Evolutionary conservation across 2,888 invertebrate genomes (phyloP).

Genomic region (Patella ulyssiponensis): DNA sequence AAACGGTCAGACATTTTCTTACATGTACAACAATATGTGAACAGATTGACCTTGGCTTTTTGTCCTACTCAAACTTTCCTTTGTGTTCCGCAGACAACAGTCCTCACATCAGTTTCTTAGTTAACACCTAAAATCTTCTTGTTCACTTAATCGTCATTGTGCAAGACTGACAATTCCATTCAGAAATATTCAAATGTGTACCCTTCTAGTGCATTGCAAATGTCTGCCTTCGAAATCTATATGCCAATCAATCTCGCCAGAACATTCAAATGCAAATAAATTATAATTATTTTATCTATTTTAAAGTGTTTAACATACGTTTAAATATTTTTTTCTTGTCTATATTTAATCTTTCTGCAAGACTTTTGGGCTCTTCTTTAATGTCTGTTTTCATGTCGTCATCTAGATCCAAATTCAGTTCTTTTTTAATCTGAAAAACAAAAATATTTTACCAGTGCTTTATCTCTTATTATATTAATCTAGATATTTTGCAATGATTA

Average conservation of each 20-base stretch:
- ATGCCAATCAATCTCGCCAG: not conserved
- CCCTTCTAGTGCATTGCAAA: not conserved
- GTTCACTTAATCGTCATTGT: no score
- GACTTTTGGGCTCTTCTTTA: constrained; percentile 43
- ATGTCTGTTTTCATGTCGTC: constrained; percentile 39
- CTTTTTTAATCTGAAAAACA: constrained; percentile 41
- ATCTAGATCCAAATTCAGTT: constrained; percentile 44
- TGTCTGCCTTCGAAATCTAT: constrained; percentile 19
- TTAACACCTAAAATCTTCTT: no score
- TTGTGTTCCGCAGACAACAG: no score
- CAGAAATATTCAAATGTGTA: no score
- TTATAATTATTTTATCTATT: constrained; percentile 16
- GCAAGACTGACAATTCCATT: no score
- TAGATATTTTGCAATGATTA: no score
- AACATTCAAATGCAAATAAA: no score
- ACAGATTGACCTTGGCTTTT: no score
- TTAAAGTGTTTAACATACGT: not conserved
- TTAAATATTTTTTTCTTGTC: constrained; percentile 28
- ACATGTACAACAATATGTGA: no score
- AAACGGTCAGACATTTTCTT: no score
- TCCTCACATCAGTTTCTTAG: no score
- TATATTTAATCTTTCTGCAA: constrained; percentile 49
- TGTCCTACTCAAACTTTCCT: fast-evolving
- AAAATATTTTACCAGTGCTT: not conserved
- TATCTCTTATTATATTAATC: not conserved